Evolutionary conservation across 2,797 vertebrate genomes (phyloP).

Genomic region (Chrysolophus pictus): DNA sequence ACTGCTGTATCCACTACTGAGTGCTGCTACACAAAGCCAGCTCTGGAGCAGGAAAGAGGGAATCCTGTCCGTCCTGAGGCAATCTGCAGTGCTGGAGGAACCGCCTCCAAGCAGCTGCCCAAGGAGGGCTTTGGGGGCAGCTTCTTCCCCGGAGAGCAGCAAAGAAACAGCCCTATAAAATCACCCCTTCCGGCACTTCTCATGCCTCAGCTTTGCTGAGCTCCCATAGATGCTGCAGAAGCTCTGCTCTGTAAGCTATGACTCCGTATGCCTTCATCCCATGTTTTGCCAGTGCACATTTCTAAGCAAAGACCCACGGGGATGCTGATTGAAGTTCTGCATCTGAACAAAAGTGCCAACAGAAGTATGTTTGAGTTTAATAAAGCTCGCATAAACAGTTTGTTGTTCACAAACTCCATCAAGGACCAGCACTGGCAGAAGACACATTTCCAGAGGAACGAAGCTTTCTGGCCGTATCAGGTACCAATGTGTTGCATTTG

Average conservation of each 20-base stretch:
- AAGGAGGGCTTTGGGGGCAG: background rate
- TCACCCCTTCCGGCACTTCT: background rate
- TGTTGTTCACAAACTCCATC: background rate
- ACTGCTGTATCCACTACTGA: background rate
- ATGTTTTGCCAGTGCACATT: accelerated
- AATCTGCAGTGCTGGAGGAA: background rate
- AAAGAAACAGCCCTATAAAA: background rate
- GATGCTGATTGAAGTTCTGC: background rate
- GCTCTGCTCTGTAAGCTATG: background rate
- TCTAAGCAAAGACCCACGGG: background rate
- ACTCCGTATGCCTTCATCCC: accelerated
- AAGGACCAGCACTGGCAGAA: background rate
- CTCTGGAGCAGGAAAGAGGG: background rate
- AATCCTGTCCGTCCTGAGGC: background rate
- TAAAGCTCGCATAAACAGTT: accelerated
- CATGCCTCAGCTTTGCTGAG: background rate
- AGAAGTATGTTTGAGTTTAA: too few species aligned
- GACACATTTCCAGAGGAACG: accelerated
- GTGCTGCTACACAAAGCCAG: background rate
- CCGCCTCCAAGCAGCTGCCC: background rate
- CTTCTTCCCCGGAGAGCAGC: accelerated
- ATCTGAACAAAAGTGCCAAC: background rate
- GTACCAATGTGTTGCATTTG: background rate
- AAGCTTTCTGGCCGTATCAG: background rate
- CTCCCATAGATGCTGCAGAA: background rate